Percentiles rank a stretch among this genome's conserved stretches.
phyloP scores from a whole-genome alignment of 37 sponge, comb jelly and placozoan species.

The Chondrilla cf. caribensis region DNA sequence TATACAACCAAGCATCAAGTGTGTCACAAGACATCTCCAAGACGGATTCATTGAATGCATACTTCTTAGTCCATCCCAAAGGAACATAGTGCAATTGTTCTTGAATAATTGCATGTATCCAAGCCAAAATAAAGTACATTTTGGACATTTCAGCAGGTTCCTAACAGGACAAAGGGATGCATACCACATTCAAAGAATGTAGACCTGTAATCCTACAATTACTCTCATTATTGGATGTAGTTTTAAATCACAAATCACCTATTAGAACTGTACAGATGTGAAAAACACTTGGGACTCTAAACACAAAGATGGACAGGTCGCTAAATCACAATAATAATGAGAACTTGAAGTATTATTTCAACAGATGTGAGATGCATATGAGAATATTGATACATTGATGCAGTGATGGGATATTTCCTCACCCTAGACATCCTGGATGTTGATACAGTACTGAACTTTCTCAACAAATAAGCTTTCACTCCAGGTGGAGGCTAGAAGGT shows the following conservation, averaged over 20 bases:
- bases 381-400: not conserved
- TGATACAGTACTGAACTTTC: constrained; percentile 85
- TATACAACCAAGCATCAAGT: constrained; percentile 91
- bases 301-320: no score
- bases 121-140: constrained; percentile 91
- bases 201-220: no score
- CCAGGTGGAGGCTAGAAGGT: constrained; percentile 97
- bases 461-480: constrained; percentile 81
- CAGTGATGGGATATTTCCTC: no score
- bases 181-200: no score
- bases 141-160: constrained; percentile 88
- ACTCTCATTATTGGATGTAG: no score
- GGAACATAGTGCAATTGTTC: constrained; percentile 90
- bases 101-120: constrained; percentile 95
- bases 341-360: no score
- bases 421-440: constrained; percentile 74
- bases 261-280: no score
- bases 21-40: constrained; percentile 92
- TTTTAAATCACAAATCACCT: no score
- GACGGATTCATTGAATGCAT: constrained; percentile 96
- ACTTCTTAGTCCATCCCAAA: constrained; percentile 95
- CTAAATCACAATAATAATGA: no score
- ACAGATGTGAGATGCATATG: no score
- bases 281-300: no score
- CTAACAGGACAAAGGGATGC: constrained; percentile 1